A percentile compares a stretch with the other conserved stretches of the same genome.
phyloP scores from a whole-genome alignment of 2,113 vertebrate species.

The Paramisgurnus dabryanus region DNA sequence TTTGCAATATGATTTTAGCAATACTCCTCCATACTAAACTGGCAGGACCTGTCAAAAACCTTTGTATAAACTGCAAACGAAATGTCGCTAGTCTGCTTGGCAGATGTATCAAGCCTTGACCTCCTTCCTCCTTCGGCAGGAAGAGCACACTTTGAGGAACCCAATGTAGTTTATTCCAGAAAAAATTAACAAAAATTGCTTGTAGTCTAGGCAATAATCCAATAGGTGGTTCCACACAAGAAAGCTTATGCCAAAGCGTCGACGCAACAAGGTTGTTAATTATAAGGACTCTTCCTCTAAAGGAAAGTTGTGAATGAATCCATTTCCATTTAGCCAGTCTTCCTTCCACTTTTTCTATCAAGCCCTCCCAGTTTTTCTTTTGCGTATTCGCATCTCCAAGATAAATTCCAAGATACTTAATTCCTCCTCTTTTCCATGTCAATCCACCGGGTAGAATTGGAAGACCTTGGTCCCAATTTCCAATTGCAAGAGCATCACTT shows the following conservation, averaged over 20 bases:
- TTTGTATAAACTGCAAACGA: too few relatives aligned
- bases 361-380: background rate
- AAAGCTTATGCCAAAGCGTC: background rate
- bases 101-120: too few relatives aligned
- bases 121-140: too few relatives aligned
- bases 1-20: too few relatives aligned
- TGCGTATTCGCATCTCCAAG: too few relatives aligned
- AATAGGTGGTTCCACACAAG: background rate
- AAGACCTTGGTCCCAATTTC: background rate
- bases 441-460: background rate
- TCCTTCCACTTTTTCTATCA: background rate
- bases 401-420: constrained; percentile 10
- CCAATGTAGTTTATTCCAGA: too few relatives aligned
- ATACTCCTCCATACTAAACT: too few relatives aligned
- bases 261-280: background rate
- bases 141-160: too few relatives aligned
- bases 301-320: background rate
- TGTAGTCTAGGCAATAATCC: background rate
- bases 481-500: background rate
- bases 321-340: background rate
- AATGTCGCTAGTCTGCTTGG: too few relatives aligned
- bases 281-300: background rate
- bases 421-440: background rate
- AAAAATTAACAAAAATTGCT: background rate
- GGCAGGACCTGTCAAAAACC: too few relatives aligned